Percentiles rank a stretch among this genome's conserved stretches.
Evolutionary conservation across 1,140 invertebrate species (phyloP).

Genomic region (Achatina immaculata): DNA sequence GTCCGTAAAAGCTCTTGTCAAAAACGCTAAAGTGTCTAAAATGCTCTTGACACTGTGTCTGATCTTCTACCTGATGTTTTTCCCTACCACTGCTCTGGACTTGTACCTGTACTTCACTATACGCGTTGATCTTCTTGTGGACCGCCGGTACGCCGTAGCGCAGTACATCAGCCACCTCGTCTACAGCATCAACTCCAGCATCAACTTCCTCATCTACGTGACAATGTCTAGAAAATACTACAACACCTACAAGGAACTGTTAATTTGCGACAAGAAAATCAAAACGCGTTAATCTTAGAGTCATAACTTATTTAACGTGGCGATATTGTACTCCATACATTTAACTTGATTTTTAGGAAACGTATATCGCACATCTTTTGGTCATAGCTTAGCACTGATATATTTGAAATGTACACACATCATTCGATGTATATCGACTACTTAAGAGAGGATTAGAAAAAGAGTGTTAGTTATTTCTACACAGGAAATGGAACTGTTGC

Average conservation of each 20-base stretch:
- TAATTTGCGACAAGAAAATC: not conserved
- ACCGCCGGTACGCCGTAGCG: not conserved
- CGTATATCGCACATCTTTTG: too few species aligned
- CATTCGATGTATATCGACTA: too few species aligned
- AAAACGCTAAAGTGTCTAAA: not conserved
- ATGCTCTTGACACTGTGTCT: not conserved
- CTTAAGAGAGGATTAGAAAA: too few species aligned
- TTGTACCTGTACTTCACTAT: not conserved
- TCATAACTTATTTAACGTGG: too few species aligned
- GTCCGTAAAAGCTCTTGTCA: not conserved
- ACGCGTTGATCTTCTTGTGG: not conserved
- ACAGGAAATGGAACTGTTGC: too few species aligned
- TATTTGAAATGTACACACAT: too few species aligned
- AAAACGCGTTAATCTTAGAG: too few species aligned
- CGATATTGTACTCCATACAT: too few species aligned
- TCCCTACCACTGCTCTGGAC: not conserved
- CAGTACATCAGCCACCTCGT: not conserved
- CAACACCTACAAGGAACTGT: not conserved
- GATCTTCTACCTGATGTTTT: not conserved
- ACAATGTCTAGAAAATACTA: not conserved
- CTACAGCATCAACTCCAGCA: slow-evolving; percentile 1
- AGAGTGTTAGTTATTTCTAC: too few species aligned
- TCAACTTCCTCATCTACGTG: slow-evolving; percentile 7
- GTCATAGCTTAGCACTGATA: too few species aligned
- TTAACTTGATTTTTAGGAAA: too few species aligned